Percentiles rank a stretch among this genome's conserved stretches.
These are phyloP conservation scores for Mastigias papua DNA, from an alignment of 30 jellyfish, hydroid and myxozoan species.

Conservation along the genomic window DNA sequence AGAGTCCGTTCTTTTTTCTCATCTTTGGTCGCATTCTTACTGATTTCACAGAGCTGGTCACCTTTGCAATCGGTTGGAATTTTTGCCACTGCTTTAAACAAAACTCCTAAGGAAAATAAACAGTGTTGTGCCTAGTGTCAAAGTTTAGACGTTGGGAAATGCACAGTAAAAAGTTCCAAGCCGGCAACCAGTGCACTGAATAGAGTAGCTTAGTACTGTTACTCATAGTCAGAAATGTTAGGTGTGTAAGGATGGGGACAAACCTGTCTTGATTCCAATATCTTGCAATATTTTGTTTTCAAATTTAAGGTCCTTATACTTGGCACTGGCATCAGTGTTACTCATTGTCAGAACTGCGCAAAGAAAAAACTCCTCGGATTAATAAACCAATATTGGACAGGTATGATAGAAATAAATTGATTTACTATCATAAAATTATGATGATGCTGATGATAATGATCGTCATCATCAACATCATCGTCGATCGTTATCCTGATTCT, in stretches of 20 bases:
- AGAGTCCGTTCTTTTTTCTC: slow-evolving; percentile 55
- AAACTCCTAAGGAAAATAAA: slow-evolving; percentile 52
- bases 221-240: background rate
- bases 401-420: too few relatives aligned
- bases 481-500: background rate
- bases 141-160: background rate
- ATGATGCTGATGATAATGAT: too few relatives aligned
- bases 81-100: slow-evolving; percentile 64
- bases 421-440: too few relatives aligned
- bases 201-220: too few relatives aligned
- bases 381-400: too few relatives aligned
- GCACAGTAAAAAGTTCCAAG: background rate
- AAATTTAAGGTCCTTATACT: slow-evolving; percentile 47
- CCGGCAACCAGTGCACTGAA: background rate
- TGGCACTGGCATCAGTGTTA: slow-evolving; percentile 50
- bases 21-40: slow-evolving; percentile 67
- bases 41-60: slow-evolving; percentile 79
- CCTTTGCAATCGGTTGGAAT: slow-evolving; percentile 90
- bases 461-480: background rate
- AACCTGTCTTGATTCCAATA: slow-evolving; percentile 67
- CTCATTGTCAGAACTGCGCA: slow-evolving; percentile 53
- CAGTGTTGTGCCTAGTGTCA: background rate
- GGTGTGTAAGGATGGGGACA: background rate
- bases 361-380: background rate
- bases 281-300: slow-evolving; percentile 39